A percentile compares a stretch with the other conserved stretches of the same genome.
Evolutionary conservation across 1,140 invertebrate genomes (phyloP).

Genomic region (Anthonomus grandis): DNA sequence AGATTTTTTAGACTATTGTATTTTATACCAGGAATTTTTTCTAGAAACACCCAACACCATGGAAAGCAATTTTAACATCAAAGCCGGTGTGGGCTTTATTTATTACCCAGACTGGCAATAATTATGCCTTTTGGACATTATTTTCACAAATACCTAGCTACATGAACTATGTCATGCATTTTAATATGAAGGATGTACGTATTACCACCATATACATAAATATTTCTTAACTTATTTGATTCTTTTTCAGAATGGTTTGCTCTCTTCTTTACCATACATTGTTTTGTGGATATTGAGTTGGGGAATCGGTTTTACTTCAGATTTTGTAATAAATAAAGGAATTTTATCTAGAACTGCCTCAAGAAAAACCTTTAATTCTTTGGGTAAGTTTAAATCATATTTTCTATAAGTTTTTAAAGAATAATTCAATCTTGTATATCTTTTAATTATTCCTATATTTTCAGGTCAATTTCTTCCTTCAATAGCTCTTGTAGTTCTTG

Average conservation of each 20-base stretch:
- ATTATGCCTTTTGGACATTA: constrained; percentile 91
- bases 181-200: constrained; percentile 65
- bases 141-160: constrained; percentile 88
- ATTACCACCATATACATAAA: constrained; percentile 49
- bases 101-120: constrained; percentile 78
- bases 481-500: constrained; percentile 58
- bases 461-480: constrained; percentile 59
- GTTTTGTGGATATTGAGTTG: constrained; percentile 67
- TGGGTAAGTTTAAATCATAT: constrained; percentile 56
- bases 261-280: constrained; percentile 78
- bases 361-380: constrained; percentile 63
- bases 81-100: constrained; percentile 79
- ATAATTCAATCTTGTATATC: not conserved
- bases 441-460: constrained; percentile 6
- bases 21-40: constrained; percentile 35
- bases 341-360: constrained; percentile 46
- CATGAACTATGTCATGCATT: constrained; percentile 75
- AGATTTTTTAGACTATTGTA: not conserved
- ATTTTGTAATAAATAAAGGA: constrained; percentile 57
- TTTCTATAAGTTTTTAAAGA: not conserved
- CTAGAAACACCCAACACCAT: constrained; percentile 63
- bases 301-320: constrained; percentile 60
- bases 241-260: constrained; percentile 68
- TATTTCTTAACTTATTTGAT: constrained; percentile 61
- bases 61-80: constrained; percentile 71